Evolutionary conservation across 2,888 invertebrate genomes (phyloP).

Genomic region (Drosophila ezoana): DNA sequence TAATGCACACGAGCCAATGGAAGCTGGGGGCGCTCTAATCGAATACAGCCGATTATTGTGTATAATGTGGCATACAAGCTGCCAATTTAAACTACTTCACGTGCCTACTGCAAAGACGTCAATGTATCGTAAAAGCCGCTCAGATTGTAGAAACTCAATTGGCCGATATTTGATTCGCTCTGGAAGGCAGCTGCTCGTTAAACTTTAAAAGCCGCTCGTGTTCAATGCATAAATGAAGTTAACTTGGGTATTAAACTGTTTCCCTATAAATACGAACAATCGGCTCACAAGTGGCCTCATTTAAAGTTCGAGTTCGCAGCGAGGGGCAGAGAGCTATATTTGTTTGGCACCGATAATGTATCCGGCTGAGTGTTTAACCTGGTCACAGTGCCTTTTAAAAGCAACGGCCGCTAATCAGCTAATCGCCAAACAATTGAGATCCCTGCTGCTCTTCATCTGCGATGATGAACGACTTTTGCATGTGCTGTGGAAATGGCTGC

Average conservation of each 20-base stretch:
- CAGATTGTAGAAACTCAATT: neutral
- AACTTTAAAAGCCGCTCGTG: conserved; percentile 16
- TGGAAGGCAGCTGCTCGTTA: conserved; percentile 47
- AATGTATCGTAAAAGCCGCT: conserved; percentile 9
- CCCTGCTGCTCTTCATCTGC: conserved; percentile 36
- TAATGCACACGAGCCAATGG: neutral
- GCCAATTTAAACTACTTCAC: conserved; percentile 1
- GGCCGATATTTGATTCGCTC: conserved; percentile 9
- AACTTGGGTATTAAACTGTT: neutral
- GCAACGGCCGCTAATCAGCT: conserved; percentile 42
- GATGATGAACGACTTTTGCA: conserved; percentile 45
- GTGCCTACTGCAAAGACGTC: conserved; percentile 12
- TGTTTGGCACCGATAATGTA: conserved; percentile 13
- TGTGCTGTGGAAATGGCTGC: conserved; percentile 48
- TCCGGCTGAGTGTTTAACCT: conserved; percentile 17
- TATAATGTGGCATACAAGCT: conserved; percentile 1
- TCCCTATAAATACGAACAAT: conserved; percentile 35
- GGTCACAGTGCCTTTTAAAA: conserved; percentile 11
- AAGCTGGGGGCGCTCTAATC: neutral
- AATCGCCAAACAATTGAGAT: conserved; percentile 31
- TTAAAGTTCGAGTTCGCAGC: conserved; percentile 3
- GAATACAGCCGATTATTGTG: conserved; percentile 14
- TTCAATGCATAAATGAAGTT: too few relatives aligned
- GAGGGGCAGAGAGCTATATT: neutral
- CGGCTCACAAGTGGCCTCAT: neutral